Percentiles rank a stretch among this genome's conserved stretches.
Evolutionary conservation across 2,113 vertebrate species (phyloP).

Genomic region (Scartelaos histophorus): DNA sequence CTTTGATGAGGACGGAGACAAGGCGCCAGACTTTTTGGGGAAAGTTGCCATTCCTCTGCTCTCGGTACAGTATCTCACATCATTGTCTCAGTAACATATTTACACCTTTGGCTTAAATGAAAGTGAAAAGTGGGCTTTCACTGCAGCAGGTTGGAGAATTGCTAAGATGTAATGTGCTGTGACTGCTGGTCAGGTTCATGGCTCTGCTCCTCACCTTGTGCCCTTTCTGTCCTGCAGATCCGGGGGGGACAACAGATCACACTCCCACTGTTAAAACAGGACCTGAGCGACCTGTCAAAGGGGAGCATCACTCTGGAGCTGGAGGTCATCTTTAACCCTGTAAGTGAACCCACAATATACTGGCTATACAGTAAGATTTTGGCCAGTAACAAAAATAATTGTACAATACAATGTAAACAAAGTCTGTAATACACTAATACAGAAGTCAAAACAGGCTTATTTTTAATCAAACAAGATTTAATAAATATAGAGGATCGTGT

Average conservation of each 20-base stretch:
- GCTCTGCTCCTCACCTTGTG: conserved; percentile 54
- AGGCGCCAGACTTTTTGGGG: conserved; percentile 95
- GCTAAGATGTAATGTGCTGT: conserved; percentile 51
- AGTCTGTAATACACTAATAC: too few species aligned
- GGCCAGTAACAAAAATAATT: background rate
- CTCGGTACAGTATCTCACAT: conserved; percentile 80
- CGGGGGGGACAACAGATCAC: conserved; percentile 82
- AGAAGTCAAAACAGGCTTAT: too few species aligned
- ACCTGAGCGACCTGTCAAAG: conserved; percentile 87
- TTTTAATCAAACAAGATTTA: background rate
- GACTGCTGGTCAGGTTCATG: conserved; percentile 59
- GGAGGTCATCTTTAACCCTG: conserved; percentile 93
- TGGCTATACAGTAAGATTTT: background rate
- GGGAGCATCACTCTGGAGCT: conserved; percentile 90
- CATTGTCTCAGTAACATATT: conserved; percentile 45
- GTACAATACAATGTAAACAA: too few species aligned
- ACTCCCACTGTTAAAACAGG: conserved; percentile 88
- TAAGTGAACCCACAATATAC: conserved; percentile 72
- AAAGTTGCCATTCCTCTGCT: conserved; percentile 94
- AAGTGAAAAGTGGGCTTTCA: conserved; percentile 57
- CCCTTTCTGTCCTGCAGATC: conserved; percentile 78
- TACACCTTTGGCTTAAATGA: conserved; percentile 52
- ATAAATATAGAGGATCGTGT: too few species aligned
- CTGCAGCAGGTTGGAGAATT: conserved; percentile 25
- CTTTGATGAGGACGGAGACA: conserved; percentile 98